A percentile compares a stretch with the other conserved stretches of the same genome.
Conservation (phyloP, 2,797 vertebrate genomes). For the Hylomyscus alleni region DNA sequence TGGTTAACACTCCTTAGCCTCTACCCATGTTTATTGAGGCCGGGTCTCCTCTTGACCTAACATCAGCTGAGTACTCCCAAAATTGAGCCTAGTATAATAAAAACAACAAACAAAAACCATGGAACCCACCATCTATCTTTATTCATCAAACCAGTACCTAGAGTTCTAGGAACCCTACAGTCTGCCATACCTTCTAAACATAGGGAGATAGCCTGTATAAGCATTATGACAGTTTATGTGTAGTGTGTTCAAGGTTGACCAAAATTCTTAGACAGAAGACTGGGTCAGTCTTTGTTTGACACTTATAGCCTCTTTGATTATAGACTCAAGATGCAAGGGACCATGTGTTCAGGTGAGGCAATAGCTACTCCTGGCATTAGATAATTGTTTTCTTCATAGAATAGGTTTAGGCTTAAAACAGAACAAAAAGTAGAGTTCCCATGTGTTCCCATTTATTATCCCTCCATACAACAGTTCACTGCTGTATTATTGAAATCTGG, state of each 20-base stretch:
- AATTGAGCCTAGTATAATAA: background rate
- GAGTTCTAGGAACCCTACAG: background rate
- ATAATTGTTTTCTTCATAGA: background rate
- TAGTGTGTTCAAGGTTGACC: background rate
- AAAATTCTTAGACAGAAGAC: background rate
- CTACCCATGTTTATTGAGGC: background rate
- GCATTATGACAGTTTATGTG: background rate
- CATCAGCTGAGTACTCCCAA: background rate
- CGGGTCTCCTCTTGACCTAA: background rate
- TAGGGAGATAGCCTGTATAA: background rate
- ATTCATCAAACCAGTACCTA: background rate
- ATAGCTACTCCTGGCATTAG: background rate
- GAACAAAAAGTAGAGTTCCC: background rate
- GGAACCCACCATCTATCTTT: background rate
- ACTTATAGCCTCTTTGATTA: background rate
- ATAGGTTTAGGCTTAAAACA: background rate
- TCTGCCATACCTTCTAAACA: background rate
- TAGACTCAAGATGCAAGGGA: background rate
- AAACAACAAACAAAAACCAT: background rate
- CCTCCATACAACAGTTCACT: background rate
- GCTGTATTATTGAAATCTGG: background rate
- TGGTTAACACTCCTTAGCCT: background rate
- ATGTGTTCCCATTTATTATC: accelerated
- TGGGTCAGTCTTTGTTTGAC: background rate
- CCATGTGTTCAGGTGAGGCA: background rate